Base-by-base conservation (phyloP, 2,797 vertebrate species). In the Enteromius unitaeniatus region DNA sequence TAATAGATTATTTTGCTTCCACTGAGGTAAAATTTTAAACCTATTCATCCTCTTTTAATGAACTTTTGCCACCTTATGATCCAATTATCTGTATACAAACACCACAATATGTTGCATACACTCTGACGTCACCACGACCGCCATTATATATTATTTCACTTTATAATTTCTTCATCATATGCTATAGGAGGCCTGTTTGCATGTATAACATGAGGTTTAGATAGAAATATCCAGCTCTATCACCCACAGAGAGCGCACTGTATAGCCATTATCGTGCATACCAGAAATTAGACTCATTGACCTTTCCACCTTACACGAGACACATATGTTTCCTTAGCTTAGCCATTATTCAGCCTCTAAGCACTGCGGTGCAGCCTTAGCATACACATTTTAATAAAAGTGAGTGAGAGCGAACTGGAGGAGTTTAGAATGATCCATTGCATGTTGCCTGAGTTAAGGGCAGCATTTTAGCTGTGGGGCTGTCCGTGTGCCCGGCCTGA, bases 261-360 rank as follows among this genome's bases (percentile, higher is more conserved):
- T 73, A 70, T 51, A 67, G 76, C 58, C 49, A 72, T 78, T 78
- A 81, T 82, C 23, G 47, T 70, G 68, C 81, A 82, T 72, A 83
- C 72, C 65, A 81, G 60, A 87, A 83, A 83, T 87, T 74, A 85
- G 76, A 81, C 84, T 86, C 84, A 74, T 85, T 89, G 88, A 89
- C 83, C 80, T 84, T 85, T 84, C 60, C 58, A 83, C 82, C 85
- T 89, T 83, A 60, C 62, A 86, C 82, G 79, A 89, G 77, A 87
- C 80, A 62, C 88, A 89, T 87, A 86, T 89, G 88, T 89, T 87
- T 72, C 21, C 67, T 67, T 67, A 78, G 73, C 77, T 73, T 74
- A 67, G 67, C 49, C 78, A 68, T 84, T 87, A 86, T 84, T 85
- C 82, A 75, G 76, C 58, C 68, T 78, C 62, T 49, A 55, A 37